Evolutionary conservation across 2,888 invertebrate species (phyloP).

Genomic region (Spisula solida): DNA sequence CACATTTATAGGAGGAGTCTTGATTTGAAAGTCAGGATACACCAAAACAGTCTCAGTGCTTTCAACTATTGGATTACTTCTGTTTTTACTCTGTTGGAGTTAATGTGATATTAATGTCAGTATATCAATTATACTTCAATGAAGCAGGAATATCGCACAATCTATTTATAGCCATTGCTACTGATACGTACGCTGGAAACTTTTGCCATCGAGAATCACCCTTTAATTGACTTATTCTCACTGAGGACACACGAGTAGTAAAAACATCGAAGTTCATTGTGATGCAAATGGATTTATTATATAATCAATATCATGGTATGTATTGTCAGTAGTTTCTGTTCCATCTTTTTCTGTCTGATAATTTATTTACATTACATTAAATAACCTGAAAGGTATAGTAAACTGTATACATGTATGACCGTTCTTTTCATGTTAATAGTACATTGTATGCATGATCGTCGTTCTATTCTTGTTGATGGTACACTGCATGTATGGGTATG

Average conservation of each 20-base stretch:
- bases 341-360: neutral
- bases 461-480: too few species aligned
- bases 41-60: neutral
- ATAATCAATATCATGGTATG: constrained; percentile 1
- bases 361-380: constrained; percentile 19
- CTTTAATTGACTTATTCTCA: neutral
- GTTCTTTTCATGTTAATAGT: neutral
- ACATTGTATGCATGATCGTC: too few species aligned
- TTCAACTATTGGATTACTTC: neutral
- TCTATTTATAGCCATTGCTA: neutral
- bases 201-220: neutral
- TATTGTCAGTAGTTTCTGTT: neutral
- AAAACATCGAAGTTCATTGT: neutral
- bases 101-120: neutral
- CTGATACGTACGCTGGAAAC: neutral
- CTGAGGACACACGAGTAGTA: neutral
- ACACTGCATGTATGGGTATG: too few species aligned
- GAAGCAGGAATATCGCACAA: neutral
- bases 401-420: neutral
- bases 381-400: neutral
- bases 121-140: neutral
- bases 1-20: neutral
- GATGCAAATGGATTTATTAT: constrained; percentile 14
- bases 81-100: neutral
- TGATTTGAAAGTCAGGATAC: neutral